These are phyloP conservation scores for Dicranocentrus wangi DNA, from an alignment of 2,888 invertebrate genomes.

Conservation along the genomic window DNA sequence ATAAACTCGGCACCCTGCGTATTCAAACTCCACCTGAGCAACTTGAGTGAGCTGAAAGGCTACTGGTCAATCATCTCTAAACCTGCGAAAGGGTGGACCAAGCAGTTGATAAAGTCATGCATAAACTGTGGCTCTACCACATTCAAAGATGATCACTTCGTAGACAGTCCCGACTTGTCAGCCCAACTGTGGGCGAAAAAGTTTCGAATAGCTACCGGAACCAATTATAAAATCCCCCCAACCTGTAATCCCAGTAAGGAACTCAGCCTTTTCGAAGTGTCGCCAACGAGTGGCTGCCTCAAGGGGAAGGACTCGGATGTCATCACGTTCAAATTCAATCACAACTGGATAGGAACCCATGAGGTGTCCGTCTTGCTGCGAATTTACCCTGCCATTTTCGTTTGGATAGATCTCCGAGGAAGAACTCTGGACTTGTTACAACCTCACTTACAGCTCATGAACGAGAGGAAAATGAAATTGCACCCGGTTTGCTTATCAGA, in stretches of 20 bases:
- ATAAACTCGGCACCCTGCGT: constrained; percentile 56
- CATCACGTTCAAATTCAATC: constrained; percentile 59
- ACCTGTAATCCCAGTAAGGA: constrained; percentile 35
- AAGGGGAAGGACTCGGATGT: constrained; percentile 56
- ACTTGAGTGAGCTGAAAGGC: constrained; percentile 47
- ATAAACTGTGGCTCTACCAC: constrained; percentile 27
- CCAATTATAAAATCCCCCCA: background rate
- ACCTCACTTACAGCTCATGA: constrained; percentile 61
- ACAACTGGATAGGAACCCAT: constrained; percentile 54
- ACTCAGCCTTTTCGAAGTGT: constrained; percentile 46
- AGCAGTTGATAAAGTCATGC: constrained; percentile 23
- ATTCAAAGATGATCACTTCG: constrained; percentile 40
- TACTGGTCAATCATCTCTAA: constrained; percentile 63
- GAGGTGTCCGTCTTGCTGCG: constrained; percentile 64
- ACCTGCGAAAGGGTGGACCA: constrained; percentile 62
- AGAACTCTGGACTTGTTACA: constrained; percentile 53
- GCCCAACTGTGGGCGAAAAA: constrained; percentile 56
- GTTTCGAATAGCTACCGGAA: constrained; percentile 16
- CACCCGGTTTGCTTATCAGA: constrained; percentile 66
- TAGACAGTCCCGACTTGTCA: constrained; percentile 43
- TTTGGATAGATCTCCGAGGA: constrained; percentile 69
- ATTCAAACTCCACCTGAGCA: constrained; percentile 64
- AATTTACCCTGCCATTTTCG: constrained; percentile 68
- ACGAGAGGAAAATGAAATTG: constrained; percentile 59
- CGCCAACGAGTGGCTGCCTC: constrained; percentile 49